phyloP scores from a whole-genome alignment of 2,888 invertebrate genomes.

The Melipona bicolor region DNA sequence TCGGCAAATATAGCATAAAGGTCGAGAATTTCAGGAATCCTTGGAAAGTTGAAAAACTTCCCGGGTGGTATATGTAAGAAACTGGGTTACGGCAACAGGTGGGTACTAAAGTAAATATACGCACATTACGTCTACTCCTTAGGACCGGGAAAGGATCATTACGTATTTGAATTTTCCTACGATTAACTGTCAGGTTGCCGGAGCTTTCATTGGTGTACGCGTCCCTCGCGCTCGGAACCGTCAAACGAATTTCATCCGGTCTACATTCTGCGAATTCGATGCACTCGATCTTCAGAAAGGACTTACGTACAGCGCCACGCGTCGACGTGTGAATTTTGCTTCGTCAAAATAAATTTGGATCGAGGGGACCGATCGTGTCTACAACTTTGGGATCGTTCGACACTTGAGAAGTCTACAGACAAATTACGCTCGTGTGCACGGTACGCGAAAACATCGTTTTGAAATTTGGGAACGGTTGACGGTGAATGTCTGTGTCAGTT shows the following conservation, averaged over 20 bases:
- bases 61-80: constrained; percentile 78
- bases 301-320: not conserved
- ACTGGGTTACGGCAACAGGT: constrained; percentile 82
- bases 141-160: constrained; percentile 62
- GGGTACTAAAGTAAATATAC: constrained; percentile 82
- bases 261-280: not conserved
- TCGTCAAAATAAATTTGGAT: not conserved
- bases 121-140: constrained; percentile 81
- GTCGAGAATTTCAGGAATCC: constrained; percentile 72
- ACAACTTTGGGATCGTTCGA: not conserved
- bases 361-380: not conserved
- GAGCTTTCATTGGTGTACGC: not conserved
- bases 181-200: constrained; percentile 36
- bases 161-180: constrained; percentile 59
- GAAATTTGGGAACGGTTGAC: not conserved
- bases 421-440: not conserved
- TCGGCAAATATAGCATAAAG: constrained; percentile 51
- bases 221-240: constrained; percentile 9
- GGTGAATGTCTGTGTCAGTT: not conserved
- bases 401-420: not conserved
- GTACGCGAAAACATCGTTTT: too few species aligned
- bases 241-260: constrained; percentile 55
- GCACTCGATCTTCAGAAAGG: too few species aligned
- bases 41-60: constrained; percentile 79
- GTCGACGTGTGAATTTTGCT: not conserved